Evolutionary conservation across 1,140 invertebrate species (phyloP), one percentile per base, ranked within the genome.

Genomic region (Drosophila paulistorum): DNA sequence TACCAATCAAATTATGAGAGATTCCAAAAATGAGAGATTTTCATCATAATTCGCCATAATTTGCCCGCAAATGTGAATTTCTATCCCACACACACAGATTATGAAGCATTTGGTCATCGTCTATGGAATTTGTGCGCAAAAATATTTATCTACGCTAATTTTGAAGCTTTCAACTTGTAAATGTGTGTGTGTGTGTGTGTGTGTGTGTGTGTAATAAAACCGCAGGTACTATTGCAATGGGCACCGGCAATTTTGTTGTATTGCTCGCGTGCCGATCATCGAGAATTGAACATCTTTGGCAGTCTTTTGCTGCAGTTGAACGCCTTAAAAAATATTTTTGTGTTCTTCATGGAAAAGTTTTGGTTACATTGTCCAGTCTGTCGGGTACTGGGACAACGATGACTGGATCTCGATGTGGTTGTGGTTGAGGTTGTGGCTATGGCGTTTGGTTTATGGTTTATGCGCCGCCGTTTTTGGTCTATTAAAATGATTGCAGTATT

Each of bases 401-500:
- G 7, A 41, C 59, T 72, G 59, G 63, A 54, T 35, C 37, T 48
- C 30, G 45, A 26, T 71, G 61, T 58, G 42, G 73, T 20, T 7
- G 61, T 39, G 59, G 59, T 48, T 57, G 6, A 17, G 54, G 59
- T 48, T 57, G 6, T 33, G 54, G 63, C 58, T 71, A 10, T 68
- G 83, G 84, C 83, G 84, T 89, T 89, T 87, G 84, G 85, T 89
- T 89, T 89, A 89, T 89, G 84, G 84, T 71, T 89, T 89, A 89
- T 89, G 84, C 84, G 77, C 80, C 84, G 84, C 84, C 85, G 85
- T 84, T 89, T 89, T 89, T 89, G 84, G 84, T 89, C 84, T 89
- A 89, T 89, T 89, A 89, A 89, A 89, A 89, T 89, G 84, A 89
- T 89, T 89, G 84, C 84, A 89, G 84, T 89, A 89, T 89, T 89